Conservation (phyloP, 2,888 invertebrate genomes). For the Catocala nupta region DNA sequence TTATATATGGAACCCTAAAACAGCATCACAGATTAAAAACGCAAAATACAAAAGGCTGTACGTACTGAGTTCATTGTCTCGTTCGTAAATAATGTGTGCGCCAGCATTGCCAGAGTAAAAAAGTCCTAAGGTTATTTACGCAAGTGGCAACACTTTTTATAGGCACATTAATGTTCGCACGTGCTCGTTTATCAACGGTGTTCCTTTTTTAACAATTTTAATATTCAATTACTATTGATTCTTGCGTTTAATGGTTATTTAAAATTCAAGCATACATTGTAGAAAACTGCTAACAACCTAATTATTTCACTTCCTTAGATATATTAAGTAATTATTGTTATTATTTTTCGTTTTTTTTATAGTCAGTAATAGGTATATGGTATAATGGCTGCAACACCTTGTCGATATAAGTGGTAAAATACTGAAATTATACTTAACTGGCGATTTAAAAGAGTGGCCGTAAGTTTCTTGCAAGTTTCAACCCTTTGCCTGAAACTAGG, state of each 20-base stretch:
- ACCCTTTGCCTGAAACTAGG: too few species aligned
- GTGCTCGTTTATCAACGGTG: conserved; percentile 25
- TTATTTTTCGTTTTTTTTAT: too few species aligned
- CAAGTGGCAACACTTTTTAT: conserved; percentile 53
- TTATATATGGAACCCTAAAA: conserved; percentile 4
- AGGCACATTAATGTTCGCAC: conserved; percentile 44
- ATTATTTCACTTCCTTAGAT: too few species aligned
- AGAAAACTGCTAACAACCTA: too few species aligned
- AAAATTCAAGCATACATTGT: too few species aligned
- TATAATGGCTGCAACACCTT: too few species aligned
- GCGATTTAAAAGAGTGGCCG: too few species aligned
- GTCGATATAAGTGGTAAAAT: too few species aligned
- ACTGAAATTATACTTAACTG: too few species aligned
- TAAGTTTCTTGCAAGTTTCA: too few species aligned
- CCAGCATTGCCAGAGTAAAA: conserved; percentile 41
- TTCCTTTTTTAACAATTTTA: conserved; percentile 11
- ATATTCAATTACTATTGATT: conserved; percentile 8
- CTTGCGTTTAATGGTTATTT: conserved; percentile 1
- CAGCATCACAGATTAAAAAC: conserved; percentile 20
- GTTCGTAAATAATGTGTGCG: conserved; percentile 43
- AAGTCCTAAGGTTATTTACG: conserved; percentile 47
- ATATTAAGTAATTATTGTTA: too few species aligned
- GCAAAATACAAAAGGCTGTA: conserved; percentile 29
- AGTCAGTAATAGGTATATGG: too few species aligned
- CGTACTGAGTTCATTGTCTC: conserved; percentile 47